phyloP scores from a whole-genome alignment of 1,140 invertebrate species.

The Hylyphantes graminicola region DNA sequence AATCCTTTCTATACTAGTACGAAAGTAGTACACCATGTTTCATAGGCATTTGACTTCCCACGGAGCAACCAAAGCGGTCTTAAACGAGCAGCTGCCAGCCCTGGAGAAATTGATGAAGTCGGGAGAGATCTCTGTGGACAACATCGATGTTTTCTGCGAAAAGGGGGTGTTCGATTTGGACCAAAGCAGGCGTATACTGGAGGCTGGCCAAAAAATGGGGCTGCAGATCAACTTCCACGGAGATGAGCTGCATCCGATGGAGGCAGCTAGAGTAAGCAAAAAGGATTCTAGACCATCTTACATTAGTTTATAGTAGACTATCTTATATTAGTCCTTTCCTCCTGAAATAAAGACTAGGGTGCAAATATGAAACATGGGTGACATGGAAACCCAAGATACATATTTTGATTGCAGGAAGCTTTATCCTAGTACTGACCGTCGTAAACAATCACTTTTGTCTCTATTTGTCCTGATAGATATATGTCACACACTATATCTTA shows the following conservation, averaged over 20 bases:
- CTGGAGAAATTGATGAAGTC: slow-evolving; percentile 67
- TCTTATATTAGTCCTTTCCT: too few species aligned
- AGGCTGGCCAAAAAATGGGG: slow-evolving; percentile 70
- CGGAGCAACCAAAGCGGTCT: slow-evolving; percentile 70
- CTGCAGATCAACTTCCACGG: slow-evolving; percentile 75
- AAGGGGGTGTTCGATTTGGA: slow-evolving; percentile 72
- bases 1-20: too few species aligned
- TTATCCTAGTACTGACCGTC: too few species aligned
- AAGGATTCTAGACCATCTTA: too few species aligned
- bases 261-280: slow-evolving; percentile 72
- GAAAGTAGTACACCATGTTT: background rate
- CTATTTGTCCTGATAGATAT: too few species aligned
- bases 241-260: slow-evolving; percentile 73
- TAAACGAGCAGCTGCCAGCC: slow-evolving; percentile 70
- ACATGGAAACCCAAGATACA: too few species aligned
- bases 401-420: too few species aligned
- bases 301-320: too few species aligned
- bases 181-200: slow-evolving; percentile 70
- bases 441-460: too few species aligned
- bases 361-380: too few species aligned
- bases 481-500: too few species aligned
- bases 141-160: slow-evolving; percentile 79
- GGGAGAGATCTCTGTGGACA: slow-evolving; percentile 72
- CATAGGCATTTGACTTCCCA: slow-evolving; percentile 70
- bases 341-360: too few species aligned